phyloP scores from a whole-genome alignment of 2,113 vertebrate species.

The Cranoglanis bouderius region DNA sequence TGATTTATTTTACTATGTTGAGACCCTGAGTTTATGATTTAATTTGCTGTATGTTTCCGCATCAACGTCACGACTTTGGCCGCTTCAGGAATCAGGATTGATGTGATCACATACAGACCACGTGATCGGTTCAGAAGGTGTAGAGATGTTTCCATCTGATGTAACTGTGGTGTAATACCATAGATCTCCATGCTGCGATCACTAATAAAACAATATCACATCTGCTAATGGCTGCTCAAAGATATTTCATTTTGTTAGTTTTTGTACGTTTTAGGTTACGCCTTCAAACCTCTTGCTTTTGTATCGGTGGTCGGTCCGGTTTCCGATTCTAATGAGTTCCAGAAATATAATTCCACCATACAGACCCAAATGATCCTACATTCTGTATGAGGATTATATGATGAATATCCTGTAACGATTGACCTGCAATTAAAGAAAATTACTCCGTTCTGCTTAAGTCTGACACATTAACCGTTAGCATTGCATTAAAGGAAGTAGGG shows the following conservation, averaged over 20 bases:
- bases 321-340: neutral
- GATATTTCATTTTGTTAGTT: neutral
- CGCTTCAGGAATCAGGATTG: neutral
- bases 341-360: neutral
- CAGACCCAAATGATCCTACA: neutral
- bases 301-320: neutral
- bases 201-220: constrained; percentile 18
- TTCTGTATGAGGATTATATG: neutral
- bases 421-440: neutral
- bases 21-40: neutral
- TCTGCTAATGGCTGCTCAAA: neutral
- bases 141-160: neutral
- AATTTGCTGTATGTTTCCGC: neutral
- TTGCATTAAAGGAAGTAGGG: neutral
- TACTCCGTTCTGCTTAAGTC: neutral
- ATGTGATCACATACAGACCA: neutral
- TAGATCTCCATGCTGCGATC: neutral
- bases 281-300: neutral
- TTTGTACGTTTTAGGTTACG: neutral
- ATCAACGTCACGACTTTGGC: neutral
- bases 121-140: neutral
- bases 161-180: neutral
- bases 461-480: neutral
- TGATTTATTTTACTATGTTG: neutral
- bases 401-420: neutral